Conservation (phyloP, 1,140 invertebrate species). For the Hycleus phaleratus region DNA sequence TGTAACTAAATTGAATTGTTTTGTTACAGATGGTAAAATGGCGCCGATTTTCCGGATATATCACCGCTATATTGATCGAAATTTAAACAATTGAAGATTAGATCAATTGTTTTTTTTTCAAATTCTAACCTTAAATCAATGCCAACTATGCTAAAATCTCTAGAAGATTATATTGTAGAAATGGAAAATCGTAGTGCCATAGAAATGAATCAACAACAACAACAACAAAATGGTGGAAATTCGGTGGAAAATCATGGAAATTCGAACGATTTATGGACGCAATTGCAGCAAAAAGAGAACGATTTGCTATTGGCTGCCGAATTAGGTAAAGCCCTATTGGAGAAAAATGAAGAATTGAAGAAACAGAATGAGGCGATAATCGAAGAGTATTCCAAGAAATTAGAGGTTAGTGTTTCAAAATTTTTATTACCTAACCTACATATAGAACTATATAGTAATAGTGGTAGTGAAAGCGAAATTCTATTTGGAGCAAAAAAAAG, state of each 20-base stretch:
- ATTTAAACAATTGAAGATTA: no score
- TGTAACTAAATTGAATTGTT: no score
- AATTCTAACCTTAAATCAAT: no score
- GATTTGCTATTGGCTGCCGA: slow-evolving; percentile 90
- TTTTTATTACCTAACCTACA: neutral
- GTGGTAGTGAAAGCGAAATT: no score
- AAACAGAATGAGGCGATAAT: slow-evolving; percentile 75
- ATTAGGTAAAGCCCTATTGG: slow-evolving; percentile 87
- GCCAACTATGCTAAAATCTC: slow-evolving; percentile 27
- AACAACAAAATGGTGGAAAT: slow-evolving; percentile 27
- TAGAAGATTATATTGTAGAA: slow-evolving; percentile 39
- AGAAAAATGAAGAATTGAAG: slow-evolving; percentile 88
- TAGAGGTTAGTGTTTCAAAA: slow-evolving; percentile 66
- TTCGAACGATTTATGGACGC: slow-evolving; percentile 62
- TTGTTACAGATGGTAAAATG: no score
- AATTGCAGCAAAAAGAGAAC: slow-evolving; percentile 86
- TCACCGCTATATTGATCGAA: no score
- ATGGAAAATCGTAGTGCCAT: slow-evolving; percentile 40
- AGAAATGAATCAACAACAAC: slow-evolving; percentile 33
- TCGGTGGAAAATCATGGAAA: neutral
- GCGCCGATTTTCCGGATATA: no score
- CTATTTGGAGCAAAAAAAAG: no score
- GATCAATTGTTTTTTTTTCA: no score
- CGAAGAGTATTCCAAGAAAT: slow-evolving; percentile 84
- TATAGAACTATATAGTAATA: no score